These are phyloP conservation scores for Narcine bancroftii DNA, from an alignment of 2,113 vertebrate genomes.

Conservation along the genomic window DNA sequence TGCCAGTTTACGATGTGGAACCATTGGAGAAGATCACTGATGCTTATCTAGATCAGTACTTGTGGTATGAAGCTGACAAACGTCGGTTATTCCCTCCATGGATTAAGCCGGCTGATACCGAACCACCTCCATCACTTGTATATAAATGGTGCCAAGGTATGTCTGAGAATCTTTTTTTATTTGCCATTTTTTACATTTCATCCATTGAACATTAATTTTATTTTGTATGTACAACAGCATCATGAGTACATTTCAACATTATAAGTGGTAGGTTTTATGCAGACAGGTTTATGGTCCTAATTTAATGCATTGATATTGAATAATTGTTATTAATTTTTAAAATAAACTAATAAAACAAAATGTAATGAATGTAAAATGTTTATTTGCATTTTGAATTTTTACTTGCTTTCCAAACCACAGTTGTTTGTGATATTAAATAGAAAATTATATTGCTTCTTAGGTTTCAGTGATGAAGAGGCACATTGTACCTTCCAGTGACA, in stretches of 20 bases:
- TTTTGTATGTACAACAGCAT: background rate
- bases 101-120: constrained; percentile 98
- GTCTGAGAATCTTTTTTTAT: background rate
- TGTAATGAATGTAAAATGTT: background rate
- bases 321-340: background rate
- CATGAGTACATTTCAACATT: background rate
- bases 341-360: too few relatives aligned
- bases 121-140: constrained; percentile 88
- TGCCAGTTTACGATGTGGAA: constrained; percentile 95
- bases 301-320: background rate
- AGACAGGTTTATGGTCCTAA: background rate
- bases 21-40: constrained; percentile 98
- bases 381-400: background rate
- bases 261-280: background rate
- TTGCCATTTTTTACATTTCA: background rate
- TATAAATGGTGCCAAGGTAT: constrained; percentile 99
- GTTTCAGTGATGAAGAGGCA: background rate
- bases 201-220: background rate
- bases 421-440: background rate
- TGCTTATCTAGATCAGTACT: constrained; percentile 93
- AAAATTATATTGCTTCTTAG: background rate
- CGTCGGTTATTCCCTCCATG: constrained; percentile 90
- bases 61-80: constrained; percentile 98
- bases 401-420: background rate
- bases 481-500: background rate